Conservation (phyloP, 2,113 vertebrate species). For the Aspidoscelis tigris region DNA sequence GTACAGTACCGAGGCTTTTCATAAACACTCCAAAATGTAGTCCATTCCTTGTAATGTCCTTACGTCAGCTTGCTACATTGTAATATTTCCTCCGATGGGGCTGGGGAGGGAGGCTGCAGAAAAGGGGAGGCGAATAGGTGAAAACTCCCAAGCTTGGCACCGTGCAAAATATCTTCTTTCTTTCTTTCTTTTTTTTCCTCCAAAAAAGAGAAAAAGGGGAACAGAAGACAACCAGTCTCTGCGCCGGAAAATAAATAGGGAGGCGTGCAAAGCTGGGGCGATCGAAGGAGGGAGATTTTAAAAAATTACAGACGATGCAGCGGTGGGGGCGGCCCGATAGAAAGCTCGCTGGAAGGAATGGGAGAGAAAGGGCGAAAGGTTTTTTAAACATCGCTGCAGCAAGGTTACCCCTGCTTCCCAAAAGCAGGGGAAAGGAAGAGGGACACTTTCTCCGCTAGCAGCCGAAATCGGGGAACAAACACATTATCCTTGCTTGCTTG, state of each 20-base stretch:
- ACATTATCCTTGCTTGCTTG: no score
- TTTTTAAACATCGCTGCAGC: neutral
- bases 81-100: slow-evolving; percentile 60
- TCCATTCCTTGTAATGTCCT: slow-evolving; percentile 67
- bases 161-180: neutral
- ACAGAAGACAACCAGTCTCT: neutral
- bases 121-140: slow-evolving; percentile 30
- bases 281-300: slow-evolving; percentile 41
- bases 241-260: slow-evolving; percentile 23
- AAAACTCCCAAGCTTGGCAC: slow-evolving; percentile 39
- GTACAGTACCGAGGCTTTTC: slow-evolving; percentile 72
- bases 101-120: slow-evolving; percentile 40
- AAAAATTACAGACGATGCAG: slow-evolving; percentile 17
- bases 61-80: slow-evolving; percentile 77
- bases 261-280: slow-evolving; percentile 27
- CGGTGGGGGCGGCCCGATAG: neutral
- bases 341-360: neutral
- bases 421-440: no score
- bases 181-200: neutral
- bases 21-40: slow-evolving; percentile 67
- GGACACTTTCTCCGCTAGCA: no score
- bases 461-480: no score
- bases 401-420: neutral
- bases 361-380: no score
- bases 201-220: neutral